These are phyloP conservation scores for Murina feae DNA, from an alignment of 2,113 vertebrate genomes.

Conservation along the genomic window DNA sequence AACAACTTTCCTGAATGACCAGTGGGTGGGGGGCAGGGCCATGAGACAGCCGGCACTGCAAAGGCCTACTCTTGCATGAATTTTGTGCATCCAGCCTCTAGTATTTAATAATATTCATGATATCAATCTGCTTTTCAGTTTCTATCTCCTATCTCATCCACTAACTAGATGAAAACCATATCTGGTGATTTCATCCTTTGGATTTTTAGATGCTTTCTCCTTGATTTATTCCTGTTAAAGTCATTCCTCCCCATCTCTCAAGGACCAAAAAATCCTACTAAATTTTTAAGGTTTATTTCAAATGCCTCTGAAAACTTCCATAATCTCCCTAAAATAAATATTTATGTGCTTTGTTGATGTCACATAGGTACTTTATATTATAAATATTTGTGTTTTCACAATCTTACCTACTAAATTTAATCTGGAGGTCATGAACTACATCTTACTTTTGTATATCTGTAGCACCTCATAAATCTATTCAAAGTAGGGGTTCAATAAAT, in stretches of 20 bases:
- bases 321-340: background rate
- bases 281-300: background rate
- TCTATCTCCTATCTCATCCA: background rate
- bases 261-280: background rate
- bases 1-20: too few relatives aligned
- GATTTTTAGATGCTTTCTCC: background rate
- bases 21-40: too few relatives aligned
- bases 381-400: background rate
- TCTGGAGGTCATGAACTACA: background rate
- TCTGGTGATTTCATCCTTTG: background rate
- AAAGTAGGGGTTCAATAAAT: background rate
- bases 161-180: background rate
- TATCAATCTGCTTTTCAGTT: background rate
- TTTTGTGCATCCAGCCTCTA: too few relatives aligned
- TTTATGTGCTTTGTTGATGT: background rate
- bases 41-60: too few relatives aligned
- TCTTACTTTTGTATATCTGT: background rate
- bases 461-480: background rate
- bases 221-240: background rate
- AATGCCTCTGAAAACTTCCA: background rate
- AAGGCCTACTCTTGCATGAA: too few relatives aligned
- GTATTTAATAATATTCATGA: background rate
- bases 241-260: background rate
- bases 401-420: background rate
- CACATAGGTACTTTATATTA: background rate